Base-by-base conservation (phyloP, 2,797 vertebrate species). In the Simalia tracyae region DNA sequence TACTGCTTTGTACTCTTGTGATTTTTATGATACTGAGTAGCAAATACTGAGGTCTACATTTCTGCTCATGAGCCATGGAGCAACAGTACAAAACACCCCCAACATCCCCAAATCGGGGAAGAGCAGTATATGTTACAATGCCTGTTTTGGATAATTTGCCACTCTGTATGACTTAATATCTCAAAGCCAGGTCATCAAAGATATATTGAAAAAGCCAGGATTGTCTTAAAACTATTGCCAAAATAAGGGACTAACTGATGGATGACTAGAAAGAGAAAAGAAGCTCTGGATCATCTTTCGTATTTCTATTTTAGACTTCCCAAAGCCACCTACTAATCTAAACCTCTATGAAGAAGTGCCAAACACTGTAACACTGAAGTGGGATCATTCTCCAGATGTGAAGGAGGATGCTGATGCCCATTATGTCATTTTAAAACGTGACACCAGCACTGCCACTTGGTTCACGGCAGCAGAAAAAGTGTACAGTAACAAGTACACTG, bases 361-460 rank as follows among this genome's bases (percentile, higher is more conserved):
- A 4, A 96, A 97, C 88, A 97, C 95, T 0, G 90, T 97, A 91
- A 97, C 97, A 19, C 95, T 98, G 91, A 97, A 96, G 90, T 97
- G 97, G 97, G 97, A 97, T 87, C 97, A 96, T 92, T 97, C 96
- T 86, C 97, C 96, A 0, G 97, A 97, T 42, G 86, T 97, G 91
- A 94, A 96, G 42, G 97, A 97, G 0, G 86, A 91, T 0, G 91
- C 97, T 0, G 93, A 97, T 26, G 95, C 91, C 2, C 96, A 97
- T 91, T 97, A 96, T 0, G 63, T 97, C 95, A 97, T 98, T 96
- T 92, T 97, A 90, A 98, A 98, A 87, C 93, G 95, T 54, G 97
- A 97, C 86, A 93, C 97, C 92, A 98, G 97, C 92, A 97, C 96
- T 0, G 31, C 97, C 54, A 95, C 91, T 54, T 97, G 97, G 97